Evolutionary conservation across 1,140 invertebrate genomes (phyloP).

Genomic region (Halesus radiatus): DNA sequence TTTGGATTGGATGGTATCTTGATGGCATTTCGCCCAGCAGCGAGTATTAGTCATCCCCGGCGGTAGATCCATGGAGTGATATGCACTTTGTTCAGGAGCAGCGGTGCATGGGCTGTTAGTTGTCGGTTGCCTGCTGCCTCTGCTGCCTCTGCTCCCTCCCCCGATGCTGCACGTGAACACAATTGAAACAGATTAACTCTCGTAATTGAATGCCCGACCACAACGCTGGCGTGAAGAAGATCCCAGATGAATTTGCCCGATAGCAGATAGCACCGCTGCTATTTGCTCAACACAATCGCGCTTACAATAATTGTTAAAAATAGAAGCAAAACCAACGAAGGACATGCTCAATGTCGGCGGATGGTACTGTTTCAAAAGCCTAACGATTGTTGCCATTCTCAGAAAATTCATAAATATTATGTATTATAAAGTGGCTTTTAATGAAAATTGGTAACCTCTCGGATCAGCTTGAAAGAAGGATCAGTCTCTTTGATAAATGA

Average conservation of each 20-base stretch:
- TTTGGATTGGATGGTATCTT: too few relatives aligned
- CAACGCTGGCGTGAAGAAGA: conserved; percentile 14
- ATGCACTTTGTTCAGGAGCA: conserved; percentile 41
- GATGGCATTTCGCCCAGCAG: too few relatives aligned
- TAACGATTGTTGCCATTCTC: background rate
- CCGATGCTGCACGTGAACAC: conserved; percentile 8
- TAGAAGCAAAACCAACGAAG: conserved; percentile 15
- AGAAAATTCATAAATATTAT: background rate
- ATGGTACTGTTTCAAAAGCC: conserved; percentile 7
- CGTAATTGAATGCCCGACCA: conserved; percentile 32
- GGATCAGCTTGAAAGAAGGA: too few relatives aligned
- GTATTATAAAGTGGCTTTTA: background rate
- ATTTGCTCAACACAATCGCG: conserved; percentile 5
- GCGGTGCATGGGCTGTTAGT: conserved; percentile 16
- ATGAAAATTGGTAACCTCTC: too few relatives aligned
- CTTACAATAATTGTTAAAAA: conserved; percentile 1
- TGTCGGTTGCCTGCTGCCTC: too few relatives aligned
- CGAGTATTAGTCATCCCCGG: conserved; percentile 22
- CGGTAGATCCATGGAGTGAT: background rate
- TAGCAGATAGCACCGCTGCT: conserved; percentile 10
- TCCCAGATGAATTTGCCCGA: conserved; percentile 19
- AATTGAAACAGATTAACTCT: conserved; percentile 38
- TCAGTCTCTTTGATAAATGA: too few relatives aligned
- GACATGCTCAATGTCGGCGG: conserved; percentile 32
- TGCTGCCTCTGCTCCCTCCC: background rate